Evolutionary conservation across 2,113 vertebrate species (phyloP).

Genomic region (Eudyptes chrysolophus): DNA sequence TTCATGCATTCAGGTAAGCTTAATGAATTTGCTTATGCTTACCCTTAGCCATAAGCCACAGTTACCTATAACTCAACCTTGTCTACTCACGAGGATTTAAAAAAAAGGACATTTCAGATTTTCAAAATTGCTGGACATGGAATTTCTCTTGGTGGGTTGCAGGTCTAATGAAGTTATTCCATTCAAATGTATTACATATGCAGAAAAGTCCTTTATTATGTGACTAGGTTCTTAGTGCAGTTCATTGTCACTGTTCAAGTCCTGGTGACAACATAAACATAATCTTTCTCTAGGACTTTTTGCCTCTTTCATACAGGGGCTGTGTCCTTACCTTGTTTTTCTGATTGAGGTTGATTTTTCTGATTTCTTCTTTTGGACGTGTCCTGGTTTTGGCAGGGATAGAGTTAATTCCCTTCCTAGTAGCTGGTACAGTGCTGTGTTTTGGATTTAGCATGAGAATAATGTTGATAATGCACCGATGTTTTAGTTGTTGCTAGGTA

Average conservation of each 20-base stretch:
- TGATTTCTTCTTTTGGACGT: neutral
- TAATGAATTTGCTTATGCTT: neutral
- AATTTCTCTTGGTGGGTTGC: neutral
- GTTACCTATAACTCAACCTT: neutral
- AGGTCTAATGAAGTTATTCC: neutral
- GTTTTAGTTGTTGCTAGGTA: too few relatives aligned
- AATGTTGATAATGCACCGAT: too few relatives aligned
- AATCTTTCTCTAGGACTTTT: neutral
- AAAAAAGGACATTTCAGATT: neutral
- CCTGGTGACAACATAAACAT: neutral
- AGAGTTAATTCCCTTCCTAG: too few relatives aligned
- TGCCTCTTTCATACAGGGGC: neutral
- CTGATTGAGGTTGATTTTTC: neutral
- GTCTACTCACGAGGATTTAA: fast-evolving
- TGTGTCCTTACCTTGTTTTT: neutral
- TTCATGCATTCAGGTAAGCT: neutral
- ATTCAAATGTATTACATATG: neutral
- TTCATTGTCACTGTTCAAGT: neutral
- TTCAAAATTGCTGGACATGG: neutral
- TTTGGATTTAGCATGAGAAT: too few relatives aligned
- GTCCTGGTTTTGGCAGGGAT: too few relatives aligned
- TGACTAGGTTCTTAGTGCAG: neutral
- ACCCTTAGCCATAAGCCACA: neutral
- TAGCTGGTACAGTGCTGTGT: too few relatives aligned
- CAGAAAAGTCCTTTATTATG: neutral